phyloP scores from a whole-genome alignment of 2,797 vertebrate species.

The Carcharodon carcharias region DNA sequence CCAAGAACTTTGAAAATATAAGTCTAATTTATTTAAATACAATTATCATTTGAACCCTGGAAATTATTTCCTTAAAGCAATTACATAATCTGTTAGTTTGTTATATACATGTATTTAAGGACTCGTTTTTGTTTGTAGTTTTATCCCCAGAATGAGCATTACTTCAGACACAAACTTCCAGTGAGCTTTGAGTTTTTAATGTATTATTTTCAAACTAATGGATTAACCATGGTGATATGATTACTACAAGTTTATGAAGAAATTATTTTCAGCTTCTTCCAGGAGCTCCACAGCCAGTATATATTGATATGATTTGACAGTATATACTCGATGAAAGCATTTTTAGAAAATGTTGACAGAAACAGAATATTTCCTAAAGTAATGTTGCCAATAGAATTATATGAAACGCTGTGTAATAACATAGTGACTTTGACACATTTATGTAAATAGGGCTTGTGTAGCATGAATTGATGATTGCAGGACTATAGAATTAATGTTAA shows the following conservation, averaged over 20 bases:
- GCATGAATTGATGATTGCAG: neutral
- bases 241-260: neutral
- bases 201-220: neutral
- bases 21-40: neutral
- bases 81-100: neutral
- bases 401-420: neutral
- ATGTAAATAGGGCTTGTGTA: neutral
- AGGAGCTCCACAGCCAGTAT: neutral
- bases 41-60: neutral
- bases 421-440: conserved; percentile 7
- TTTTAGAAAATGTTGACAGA: neutral
- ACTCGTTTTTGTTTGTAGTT: neutral
- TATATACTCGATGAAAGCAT: neutral
- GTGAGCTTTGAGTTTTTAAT: conserved; percentile 16
- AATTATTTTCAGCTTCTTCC: conserved; percentile 5
- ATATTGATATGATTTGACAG: neutral
- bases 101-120: neutral
- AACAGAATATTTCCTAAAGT: neutral
- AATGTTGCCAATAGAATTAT: neutral
- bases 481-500: neutral
- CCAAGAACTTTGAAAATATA: neutral
- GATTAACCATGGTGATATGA: neutral
- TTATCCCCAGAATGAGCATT: neutral
- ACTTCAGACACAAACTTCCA: neutral
- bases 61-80: neutral